Evolutionary conservation across 2,797 vertebrate genomes (phyloP), one percentile per base, ranked within the genome.

Genomic region (Malurus leucopterus): DNA sequence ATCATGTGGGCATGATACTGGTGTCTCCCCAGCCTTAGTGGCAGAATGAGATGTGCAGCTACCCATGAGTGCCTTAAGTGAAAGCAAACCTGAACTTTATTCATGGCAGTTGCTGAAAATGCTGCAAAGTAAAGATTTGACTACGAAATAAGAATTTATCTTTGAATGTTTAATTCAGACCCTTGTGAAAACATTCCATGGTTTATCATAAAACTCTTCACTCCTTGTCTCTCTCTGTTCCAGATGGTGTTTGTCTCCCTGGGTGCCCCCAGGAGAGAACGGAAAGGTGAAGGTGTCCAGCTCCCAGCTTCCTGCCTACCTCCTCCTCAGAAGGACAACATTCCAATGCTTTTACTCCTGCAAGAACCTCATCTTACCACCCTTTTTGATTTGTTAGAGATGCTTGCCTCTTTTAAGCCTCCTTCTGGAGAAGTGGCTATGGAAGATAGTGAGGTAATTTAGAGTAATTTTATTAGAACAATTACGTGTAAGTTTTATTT

Each of bases 231-330:
- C 29, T 26, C 2, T 75, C 1, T 90, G 36, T 84, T 75, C 4
- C 97, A 99, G 99, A 99, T 99, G 99, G 99, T 99, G 80, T 99
- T 99, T 84, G 99, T 99, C 23, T 99, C 99, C 64, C 96, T 99
- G 95, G 99, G 99, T 17, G 99, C 99, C 51, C 99, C 99, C 5
- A 98, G 99, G 44, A 97, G 99, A 90, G 99, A 99, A 91, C 96
- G 99, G 72, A 99, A 99, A 93, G 99, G 99, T 1, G 99, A 99
- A 94, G 99, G 99, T 55, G 98, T 99, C 67, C 99, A 99, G 95
- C 97, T 99, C 78, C 99, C 99, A 29, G 99, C 99, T 5, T 99
- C 99, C 47, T 99, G 99, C 86, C 96, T 99, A 41, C 99, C 99
- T 27, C 98, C 99, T 10, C 99, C 99, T 40, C 99, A 99, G 96